Percentiles rank a stretch among this genome's conserved stretches.
These are phyloP conservation scores for Megalopta genalis DNA, from an alignment of 1,140 invertebrate genomes.

Conservation along the genomic window DNA sequence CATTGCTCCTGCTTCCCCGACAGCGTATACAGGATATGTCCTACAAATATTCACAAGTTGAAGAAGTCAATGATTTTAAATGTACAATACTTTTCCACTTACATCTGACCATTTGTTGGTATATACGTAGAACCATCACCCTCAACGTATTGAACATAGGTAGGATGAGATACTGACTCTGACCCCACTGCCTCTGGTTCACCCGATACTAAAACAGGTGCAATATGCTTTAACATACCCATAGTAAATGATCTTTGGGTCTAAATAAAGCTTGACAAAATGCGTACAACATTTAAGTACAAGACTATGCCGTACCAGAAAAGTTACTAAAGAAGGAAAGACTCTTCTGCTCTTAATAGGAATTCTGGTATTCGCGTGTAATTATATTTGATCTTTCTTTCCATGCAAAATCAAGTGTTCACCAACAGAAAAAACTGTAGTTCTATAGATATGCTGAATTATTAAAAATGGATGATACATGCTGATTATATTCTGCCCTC, in stretches of 20 bases:
- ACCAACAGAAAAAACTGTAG: neutral
- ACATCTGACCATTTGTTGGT: conserved; percentile 85
- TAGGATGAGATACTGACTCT: conserved; percentile 82
- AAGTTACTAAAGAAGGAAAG: conserved; percentile 1
- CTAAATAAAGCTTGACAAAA: conserved; percentile 3
- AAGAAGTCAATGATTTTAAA: too few relatives aligned
- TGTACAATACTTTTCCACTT: conserved; percentile 63
- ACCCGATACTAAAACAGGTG: conserved; percentile 77
- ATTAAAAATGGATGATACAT: conserved; percentile 62
- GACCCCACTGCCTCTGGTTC: conserved; percentile 80
- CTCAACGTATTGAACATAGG: conserved; percentile 87
- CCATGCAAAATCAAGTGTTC: conserved; percentile 25
- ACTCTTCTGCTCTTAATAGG: neutral
- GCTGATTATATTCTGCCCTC: conserved; percentile 74
- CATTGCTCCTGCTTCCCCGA: conserved; percentile 87
- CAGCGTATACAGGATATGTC: conserved; percentile 92
- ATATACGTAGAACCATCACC: conserved; percentile 86
- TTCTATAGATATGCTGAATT: conserved; percentile 36
- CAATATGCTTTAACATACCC: neutral
- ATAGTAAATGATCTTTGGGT: neutral
- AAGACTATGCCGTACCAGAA: neutral
- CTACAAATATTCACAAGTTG: conserved; percentile 74
- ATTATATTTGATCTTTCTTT: neutral
- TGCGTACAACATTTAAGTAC: neutral
- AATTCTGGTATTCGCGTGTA: neutral